Evolutionary conservation across 2,113 vertebrate species (phyloP), one percentile per base, ranked within the genome.

Genomic region (Gobio gobio): DNA sequence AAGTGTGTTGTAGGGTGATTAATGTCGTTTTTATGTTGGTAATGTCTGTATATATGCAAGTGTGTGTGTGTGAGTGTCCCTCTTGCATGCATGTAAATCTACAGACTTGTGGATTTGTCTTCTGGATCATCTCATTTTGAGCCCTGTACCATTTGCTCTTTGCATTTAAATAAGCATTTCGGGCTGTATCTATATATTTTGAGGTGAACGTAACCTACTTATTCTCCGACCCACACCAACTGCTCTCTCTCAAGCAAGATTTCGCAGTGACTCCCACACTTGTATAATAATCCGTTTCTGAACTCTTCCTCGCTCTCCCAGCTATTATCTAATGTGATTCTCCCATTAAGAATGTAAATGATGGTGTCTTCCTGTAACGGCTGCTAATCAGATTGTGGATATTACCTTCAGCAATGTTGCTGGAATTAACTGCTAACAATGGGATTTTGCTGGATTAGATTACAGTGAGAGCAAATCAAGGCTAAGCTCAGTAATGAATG

Each of bases 341-440:
- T 78, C 78, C 82, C 86, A 81, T 88, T 91, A 86, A 87, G 86
- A 93, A 93, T 92, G 89, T 91, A 93, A 93, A 93, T 92, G 86
- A 85, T 86, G 5, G 33, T 68, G 66, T 61, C 54, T 47, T 83
- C 83, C 82, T 78, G 82, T 83, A 78, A 66, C 66, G 18, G 61
- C 75, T 45, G 58, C 6, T 93, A 94, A 95, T 95, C 92, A 93
- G 90, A 94, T 94, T 92, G 89, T 89, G 87, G 83, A 91, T 94
- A 94, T 93, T 91, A 88, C 90, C 82, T 94, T 92, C 88, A 88
- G 90, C 89, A 92, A 86, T 91, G 89, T 87, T 82, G 84, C 89
- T 70, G 87, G 87, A 94, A 94, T 94, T 90, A 94, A 94, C 94
- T 92, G 93, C 90, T 88, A 93, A 92, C 92, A 88, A 91, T 92